phyloP scores from a whole-genome alignment of 2,797 vertebrate genomes.

The Danio kyathit region DNA sequence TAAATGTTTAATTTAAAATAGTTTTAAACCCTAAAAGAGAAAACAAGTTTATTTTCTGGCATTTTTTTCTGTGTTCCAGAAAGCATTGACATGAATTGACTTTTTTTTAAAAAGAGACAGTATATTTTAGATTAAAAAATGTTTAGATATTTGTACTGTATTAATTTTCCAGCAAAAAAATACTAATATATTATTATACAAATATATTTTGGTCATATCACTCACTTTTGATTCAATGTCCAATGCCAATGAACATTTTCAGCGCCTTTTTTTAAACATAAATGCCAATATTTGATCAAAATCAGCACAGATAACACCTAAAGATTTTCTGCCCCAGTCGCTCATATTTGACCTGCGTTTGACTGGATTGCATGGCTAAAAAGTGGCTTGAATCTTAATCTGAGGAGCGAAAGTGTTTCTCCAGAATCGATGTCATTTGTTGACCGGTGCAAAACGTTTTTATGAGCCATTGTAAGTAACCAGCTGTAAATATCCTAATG shows the following conservation, averaged over 20 bases:
- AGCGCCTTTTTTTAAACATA: neutral
- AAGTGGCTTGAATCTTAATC: conserved; percentile 75
- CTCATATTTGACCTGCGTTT: conserved; percentile 45
- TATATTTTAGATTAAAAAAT: too few species aligned
- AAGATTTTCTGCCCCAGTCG: neutral
- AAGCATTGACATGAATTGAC: too few species aligned
- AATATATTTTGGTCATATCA: neutral
- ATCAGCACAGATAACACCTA: conserved; percentile 14
- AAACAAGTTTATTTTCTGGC: too few species aligned
- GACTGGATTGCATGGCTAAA: conserved; percentile 78
- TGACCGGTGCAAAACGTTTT: conserved; percentile 49
- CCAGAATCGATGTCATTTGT: conserved; percentile 57
- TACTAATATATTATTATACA: too few species aligned
- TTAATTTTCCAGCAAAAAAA: too few species aligned
- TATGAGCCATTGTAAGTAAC: conserved; percentile 62
- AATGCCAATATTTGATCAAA: neutral
- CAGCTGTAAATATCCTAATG: conserved; percentile 48
- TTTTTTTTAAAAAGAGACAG: too few species aligned
- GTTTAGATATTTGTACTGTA: too few species aligned
- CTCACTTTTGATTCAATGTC: neutral
- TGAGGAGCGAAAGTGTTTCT: conserved; percentile 64
- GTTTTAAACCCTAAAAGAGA: too few species aligned
- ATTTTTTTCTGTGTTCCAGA: too few species aligned
- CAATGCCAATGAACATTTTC: neutral
- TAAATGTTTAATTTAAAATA: too few species aligned